Evolutionary conservation across 2,888 invertebrate species (phyloP).

Genomic region (Andrena minutula): DNA sequence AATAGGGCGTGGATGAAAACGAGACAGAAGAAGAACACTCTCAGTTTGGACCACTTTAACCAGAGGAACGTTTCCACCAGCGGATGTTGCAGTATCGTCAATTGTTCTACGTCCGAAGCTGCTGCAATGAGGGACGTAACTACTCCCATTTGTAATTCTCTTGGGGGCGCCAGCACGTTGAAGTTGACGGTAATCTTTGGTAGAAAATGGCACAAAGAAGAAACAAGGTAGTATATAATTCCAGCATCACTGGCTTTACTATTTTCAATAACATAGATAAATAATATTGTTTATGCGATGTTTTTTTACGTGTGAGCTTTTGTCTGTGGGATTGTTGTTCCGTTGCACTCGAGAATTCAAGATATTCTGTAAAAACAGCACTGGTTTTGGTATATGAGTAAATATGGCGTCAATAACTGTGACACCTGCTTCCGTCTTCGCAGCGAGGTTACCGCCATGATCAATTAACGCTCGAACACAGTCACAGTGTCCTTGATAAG

Average conservation of each 20-base stretch:
- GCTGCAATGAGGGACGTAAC: slow-evolving; percentile 83
- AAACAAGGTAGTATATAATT: not conserved
- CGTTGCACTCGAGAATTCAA: slow-evolving; percentile 79
- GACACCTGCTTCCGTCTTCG: slow-evolving; percentile 77
- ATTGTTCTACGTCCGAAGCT: slow-evolving; percentile 82
- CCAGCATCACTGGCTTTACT: not conserved
- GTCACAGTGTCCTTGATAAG: slow-evolving; percentile 85
- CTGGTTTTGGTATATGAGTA: slow-evolving; percentile 80
- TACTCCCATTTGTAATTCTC: slow-evolving; percentile 85
- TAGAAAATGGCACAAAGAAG: not conserved
- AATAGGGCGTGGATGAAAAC: slow-evolving; percentile 83
- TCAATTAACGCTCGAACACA: slow-evolving; percentile 85
- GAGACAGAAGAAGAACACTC: slow-evolving; percentile 85
- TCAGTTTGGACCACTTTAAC: slow-evolving; percentile 86
- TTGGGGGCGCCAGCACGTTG: slow-evolving; percentile 81
- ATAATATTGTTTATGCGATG: not conserved
- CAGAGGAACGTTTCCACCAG: slow-evolving; percentile 85
- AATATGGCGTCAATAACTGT: slow-evolving; percentile 84
- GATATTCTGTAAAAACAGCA: slow-evolving; percentile 80
- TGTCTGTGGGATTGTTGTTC: slow-evolving; percentile 73
- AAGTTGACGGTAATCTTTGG: slow-evolving; percentile 81
- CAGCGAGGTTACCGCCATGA: slow-evolving; percentile 82
- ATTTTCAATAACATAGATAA: no score
- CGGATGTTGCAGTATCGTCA: slow-evolving; percentile 85
- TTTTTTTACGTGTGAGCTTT: slow-evolving; percentile 70